Percentiles rank a stretch among this genome's conserved stretches.
Evolutionary conservation across 2,888 invertebrate genomes (phyloP).

Genomic region (Aphidoletes aphidimyza): DNA sequence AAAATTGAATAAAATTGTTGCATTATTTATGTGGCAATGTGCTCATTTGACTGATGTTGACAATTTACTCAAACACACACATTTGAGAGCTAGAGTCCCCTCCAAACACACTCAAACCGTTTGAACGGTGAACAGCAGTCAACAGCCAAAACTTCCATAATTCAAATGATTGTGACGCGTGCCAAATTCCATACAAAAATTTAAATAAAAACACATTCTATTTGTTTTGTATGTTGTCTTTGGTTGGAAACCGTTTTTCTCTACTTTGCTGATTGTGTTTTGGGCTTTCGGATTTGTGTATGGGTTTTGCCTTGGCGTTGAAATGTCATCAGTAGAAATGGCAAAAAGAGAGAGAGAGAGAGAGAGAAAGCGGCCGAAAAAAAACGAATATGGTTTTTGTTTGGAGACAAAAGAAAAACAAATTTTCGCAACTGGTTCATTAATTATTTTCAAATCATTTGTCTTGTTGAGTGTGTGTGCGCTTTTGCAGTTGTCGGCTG

Average conservation of each 20-base stretch:
- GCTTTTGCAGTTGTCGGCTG: constrained; percentile 17
- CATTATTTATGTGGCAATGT: constrained; percentile 18
- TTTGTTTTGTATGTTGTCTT: not conserved
- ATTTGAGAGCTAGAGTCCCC: not conserved
- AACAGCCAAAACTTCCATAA: constrained; percentile 26
- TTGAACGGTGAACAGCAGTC: no score
- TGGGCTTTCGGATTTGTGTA: not conserved
- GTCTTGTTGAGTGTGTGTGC: constrained; percentile 9
- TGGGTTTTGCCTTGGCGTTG: no score
- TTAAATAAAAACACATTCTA: constrained; percentile 16
- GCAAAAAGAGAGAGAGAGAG: not conserved
- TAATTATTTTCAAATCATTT: constrained; percentile 31
- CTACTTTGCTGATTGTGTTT: not conserved
- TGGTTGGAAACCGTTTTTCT: not conserved
- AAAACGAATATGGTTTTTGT: constrained; percentile 2
- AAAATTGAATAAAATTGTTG: constrained; percentile 33
- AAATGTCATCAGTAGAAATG: not conserved
- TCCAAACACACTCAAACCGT: not conserved
- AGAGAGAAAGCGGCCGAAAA: not conserved
- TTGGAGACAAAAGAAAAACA: not conserved
- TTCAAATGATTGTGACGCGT: constrained; percentile 49
- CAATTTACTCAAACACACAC: not conserved
- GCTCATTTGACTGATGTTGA: not conserved
- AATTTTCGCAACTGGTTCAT: constrained; percentile 23
- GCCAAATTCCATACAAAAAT: constrained; percentile 31